Conservation (phyloP, 2,797 vertebrate species). For the Aphelocoma californica region DNA sequence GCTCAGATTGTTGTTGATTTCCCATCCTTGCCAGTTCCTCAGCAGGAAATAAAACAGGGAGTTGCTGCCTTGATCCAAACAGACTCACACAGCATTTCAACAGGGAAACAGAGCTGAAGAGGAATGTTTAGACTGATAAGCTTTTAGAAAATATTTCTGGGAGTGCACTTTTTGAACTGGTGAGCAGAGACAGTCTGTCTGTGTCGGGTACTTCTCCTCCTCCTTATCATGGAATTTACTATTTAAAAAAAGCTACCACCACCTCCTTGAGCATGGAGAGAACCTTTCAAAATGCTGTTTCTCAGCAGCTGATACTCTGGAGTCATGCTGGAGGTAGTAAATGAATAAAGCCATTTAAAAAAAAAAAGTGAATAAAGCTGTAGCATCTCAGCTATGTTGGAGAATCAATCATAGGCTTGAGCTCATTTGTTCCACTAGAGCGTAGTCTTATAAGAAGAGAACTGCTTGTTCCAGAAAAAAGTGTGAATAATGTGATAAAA, state of each 20-base stretch:
- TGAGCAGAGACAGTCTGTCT: slow-evolving; percentile 71
- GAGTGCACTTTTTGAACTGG: slow-evolving; percentile 66
- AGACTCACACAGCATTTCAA: slow-evolving; percentile 10
- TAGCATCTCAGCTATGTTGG: slow-evolving; percentile 50
- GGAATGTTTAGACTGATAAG: slow-evolving; percentile 69
- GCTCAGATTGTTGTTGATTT: background rate
- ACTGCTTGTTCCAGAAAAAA: slow-evolving; percentile 67
- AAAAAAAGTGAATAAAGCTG: slow-evolving; percentile 38
- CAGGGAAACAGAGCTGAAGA: slow-evolving; percentile 29
- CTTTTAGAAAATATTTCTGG: slow-evolving; percentile 68
- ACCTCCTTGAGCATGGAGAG: slow-evolving; percentile 51
- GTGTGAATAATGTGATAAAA: slow-evolving; percentile 66
- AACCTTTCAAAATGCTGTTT: slow-evolving; percentile 66
- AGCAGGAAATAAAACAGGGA: slow-evolving; percentile 30
- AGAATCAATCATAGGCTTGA: slow-evolving; percentile 60
- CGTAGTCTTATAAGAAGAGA: slow-evolving; percentile 43
- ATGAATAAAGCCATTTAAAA: slow-evolving; percentile 50
- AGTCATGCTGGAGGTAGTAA: slow-evolving; percentile 31
- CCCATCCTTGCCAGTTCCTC: background rate
- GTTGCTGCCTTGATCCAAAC: slow-evolving; percentile 5
- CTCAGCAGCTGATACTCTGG: slow-evolving; percentile 37
- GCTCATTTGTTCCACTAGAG: slow-evolving; percentile 59
- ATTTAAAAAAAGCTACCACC: slow-evolving; percentile 4
- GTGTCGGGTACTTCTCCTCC: slow-evolving; percentile 42
- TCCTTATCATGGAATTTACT: slow-evolving; percentile 65